Evolutionary conservation across 2,888 invertebrate species (phyloP).

Genomic region (Digitonthophagus gazella): DNA sequence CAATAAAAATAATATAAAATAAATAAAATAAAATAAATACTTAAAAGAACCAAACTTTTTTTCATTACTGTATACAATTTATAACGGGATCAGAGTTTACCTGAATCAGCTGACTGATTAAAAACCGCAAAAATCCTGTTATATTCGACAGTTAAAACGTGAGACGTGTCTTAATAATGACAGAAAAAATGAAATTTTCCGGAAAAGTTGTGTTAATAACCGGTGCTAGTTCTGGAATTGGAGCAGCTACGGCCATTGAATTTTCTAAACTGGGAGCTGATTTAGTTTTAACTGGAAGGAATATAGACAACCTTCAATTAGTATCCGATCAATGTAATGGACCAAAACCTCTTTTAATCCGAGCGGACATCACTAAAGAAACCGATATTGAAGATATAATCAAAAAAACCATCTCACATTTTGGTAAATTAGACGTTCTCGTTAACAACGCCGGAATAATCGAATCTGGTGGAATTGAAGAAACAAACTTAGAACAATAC

Average conservation of each 20-base stretch:
- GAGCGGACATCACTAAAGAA: constrained; percentile 45
- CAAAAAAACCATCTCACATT: constrained; percentile 44
- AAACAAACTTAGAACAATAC: constrained; percentile 39
- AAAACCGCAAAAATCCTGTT: no score
- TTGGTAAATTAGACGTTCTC: constrained; percentile 48
- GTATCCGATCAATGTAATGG: constrained; percentile 55
- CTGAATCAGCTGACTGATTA: no score
- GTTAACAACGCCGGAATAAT: constrained; percentile 60
- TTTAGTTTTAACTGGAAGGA: constrained; percentile 71
- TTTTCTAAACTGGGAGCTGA: constrained; percentile 73
- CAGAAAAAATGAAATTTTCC: constrained; percentile 51
- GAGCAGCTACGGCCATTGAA: constrained; percentile 75
- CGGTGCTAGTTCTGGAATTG: constrained; percentile 85
- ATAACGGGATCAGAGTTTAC: no score
- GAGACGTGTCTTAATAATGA: not conserved
- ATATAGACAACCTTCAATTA: constrained; percentile 60
- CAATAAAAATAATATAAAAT: no score
- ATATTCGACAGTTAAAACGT: no score
- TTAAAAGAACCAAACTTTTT: no score
- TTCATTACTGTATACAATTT: no score
- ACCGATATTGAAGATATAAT: constrained; percentile 47
- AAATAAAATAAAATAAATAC: no score
- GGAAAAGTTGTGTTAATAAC: constrained; percentile 74
- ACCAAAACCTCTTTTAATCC: constrained; percentile 33
- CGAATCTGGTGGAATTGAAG: constrained; percentile 47